Base-by-base conservation (phyloP, 35 echinoderm and acorn worm genomes). In the Hemicentrotus pulcherrimus region DNA sequence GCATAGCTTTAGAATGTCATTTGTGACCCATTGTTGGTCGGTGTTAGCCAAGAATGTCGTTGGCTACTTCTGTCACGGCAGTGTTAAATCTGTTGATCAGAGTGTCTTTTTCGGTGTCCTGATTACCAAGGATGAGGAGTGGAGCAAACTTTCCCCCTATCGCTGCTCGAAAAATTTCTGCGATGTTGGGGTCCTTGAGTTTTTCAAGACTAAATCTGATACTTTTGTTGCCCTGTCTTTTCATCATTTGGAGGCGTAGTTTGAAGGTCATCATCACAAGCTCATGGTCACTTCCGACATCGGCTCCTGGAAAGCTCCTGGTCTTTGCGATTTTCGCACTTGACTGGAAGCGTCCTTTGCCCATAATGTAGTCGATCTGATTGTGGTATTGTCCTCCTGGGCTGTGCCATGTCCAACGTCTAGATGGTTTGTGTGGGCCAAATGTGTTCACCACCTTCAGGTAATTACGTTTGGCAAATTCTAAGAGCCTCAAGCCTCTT, bases 271-370 rank as follows among this genome's bases (percentile, higher is more conserved):
- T 95, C 5, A 97, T 95, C 13, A 97, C 50, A 8, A 97, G 94
- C 24, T 95, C 92, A 33, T 97, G 96, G 32, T 97, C 96, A 94
- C 95, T 97, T 16, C 96, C 95, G 48, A 97, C 78, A 47, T 97
- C 95, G n/a, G 96, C 96, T 31, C 95, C 95, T 4, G 95, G 92
- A 86, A 94, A 95, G 59, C 86, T 97, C 47, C 91, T 61, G 13
- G 96, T 97, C 24, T 95, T 96, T 5, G 92, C 95, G 46, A 1
- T 97, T 5, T 96, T 96, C 46, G 96, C 55, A 6, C 95, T 50
- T 28, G 95, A 87, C 14, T 47, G 41, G 50, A 96, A 96, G 6
- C 95, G 86, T 28, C 55, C 88, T 47, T 86, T 78, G 24, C 93
- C 58, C 32, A 94, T 50, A 35, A 95, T 96, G 92, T 94, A 94